Conservation (phyloP, 2,797 vertebrate species). For the Selene dorsalis region DNA sequence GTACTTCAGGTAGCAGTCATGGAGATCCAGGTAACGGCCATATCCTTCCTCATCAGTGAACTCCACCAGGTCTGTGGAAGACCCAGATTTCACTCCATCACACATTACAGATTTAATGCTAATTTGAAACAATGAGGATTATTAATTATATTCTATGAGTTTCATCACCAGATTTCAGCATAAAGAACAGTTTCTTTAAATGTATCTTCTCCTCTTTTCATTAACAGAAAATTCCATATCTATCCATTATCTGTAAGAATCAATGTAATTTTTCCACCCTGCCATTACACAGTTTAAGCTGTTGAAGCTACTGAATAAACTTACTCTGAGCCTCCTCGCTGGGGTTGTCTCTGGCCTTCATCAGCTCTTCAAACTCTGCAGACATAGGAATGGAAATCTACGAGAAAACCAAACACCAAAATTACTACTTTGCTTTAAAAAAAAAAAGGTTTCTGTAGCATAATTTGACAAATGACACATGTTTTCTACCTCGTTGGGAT, state of each 20-base stretch:
- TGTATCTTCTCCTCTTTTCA: too few species aligned
- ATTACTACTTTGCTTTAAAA: accelerated
- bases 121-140: too few species aligned
- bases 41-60: conserved; percentile 99
- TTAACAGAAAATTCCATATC: too few species aligned
- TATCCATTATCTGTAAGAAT: too few species aligned
- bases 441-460: accelerated
- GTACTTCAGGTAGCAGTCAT: conserved; percentile 97
- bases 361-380: conserved; percentile 96
- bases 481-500: conserved; percentile 93
- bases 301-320: conserved; percentile 49
- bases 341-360: conserved; percentile 95
- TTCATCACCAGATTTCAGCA: too few species aligned
- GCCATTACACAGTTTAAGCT: too few species aligned
- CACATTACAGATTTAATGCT: too few species aligned
- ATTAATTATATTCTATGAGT: too few species aligned
- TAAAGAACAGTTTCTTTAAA: too few species aligned
- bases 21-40: conserved; percentile 95
- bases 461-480: accelerated
- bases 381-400: conserved; percentile 99
- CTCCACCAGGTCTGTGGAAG: conserved; percentile 91
- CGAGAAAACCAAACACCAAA: neutral
- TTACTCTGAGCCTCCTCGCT: conserved; percentile 97
- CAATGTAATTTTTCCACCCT: neutral
- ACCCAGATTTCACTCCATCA: neutral